phyloP scores from a whole-genome alignment of 2,797 vertebrate genomes.

The Cyprinella venusta region DNA sequence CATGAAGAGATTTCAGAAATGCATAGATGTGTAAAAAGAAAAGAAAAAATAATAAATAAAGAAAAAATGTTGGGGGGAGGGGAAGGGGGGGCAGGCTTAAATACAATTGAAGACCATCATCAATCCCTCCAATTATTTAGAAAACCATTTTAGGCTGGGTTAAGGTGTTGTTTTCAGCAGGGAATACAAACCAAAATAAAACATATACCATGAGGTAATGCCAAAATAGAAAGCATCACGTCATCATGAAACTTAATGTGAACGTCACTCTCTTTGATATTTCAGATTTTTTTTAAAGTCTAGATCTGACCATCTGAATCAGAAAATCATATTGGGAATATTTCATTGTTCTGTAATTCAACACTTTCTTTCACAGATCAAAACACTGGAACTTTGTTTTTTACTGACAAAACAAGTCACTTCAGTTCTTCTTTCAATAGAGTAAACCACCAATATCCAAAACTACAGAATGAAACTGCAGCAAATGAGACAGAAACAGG shows the following conservation, averaged over 20 bases:
- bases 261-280: too few species aligned
- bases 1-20: not conserved
- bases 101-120: not conserved
- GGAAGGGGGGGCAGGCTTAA: not conserved
- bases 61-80: not conserved
- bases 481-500: not conserved
- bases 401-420: not conserved
- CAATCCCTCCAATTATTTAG: not conserved
- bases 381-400: not conserved
- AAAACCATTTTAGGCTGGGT: not conserved
- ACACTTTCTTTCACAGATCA: not conserved
- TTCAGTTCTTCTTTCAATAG: not conserved
- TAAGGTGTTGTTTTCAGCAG: not conserved
- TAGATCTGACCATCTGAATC: not conserved
- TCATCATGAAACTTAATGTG: not conserved
- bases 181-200: not conserved
- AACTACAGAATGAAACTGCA: not conserved
- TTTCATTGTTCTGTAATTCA: not conserved
- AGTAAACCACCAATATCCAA: not conserved
- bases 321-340: not conserved
- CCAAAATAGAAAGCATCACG: not conserved
- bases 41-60: not conserved
- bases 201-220: not conserved
- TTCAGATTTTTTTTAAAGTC: not conserved
- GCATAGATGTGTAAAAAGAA: slow-evolving; percentile 8